Evolutionary conservation across 2,888 invertebrate genomes (phyloP), one percentile per base, ranked within the genome.

Genomic region (Zhuqinia jingwanae): DNA sequence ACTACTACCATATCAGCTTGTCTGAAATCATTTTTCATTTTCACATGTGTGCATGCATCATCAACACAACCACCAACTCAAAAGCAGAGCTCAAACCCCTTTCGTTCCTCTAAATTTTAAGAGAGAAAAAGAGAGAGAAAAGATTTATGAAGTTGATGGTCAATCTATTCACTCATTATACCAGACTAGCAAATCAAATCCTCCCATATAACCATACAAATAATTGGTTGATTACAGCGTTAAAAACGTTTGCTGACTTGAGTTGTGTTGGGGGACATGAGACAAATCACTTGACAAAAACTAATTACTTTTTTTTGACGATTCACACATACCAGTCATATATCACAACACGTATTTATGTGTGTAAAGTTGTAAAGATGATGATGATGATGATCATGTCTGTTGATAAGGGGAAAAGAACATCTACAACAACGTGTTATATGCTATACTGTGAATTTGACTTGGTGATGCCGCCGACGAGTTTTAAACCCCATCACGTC

Each of bases 281-380:
- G 78, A 78, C 80, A 80, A 80, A 80, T 68, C 68, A 36, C 56
- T 80, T 80, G 80, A 80, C 68, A 80, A 80, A n/a, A 25, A 56
- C 20, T 80, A 68, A 68, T 80, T 68, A 80, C 68, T 68, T 68
- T 68, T 20, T 75, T 11, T 36, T 68, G 68, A 27, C 15, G 60
- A 20, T 27, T 15, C 25, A 25, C 25, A 58, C 58, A 58, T 70
- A 20, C 1, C 25, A 25, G 20, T 10, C 5, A 58, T 58, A 22
- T 22, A 58, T 58, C 58, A 58, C 58, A 25, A 10, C 58, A 6
- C 20, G 3, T 22, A 20, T 53, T 53, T 53, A 15, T 58, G 8
- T 36, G 36, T 8, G 36, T 36, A 36, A 36, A 36, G 36, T 36
- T 36, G 36, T 36, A 36, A 36, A 36, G 36, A 36, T 36, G 36